Base-by-base conservation (phyloP, 2,113 vertebrate genomes). In the Phoenicopterus ruber region DNA sequence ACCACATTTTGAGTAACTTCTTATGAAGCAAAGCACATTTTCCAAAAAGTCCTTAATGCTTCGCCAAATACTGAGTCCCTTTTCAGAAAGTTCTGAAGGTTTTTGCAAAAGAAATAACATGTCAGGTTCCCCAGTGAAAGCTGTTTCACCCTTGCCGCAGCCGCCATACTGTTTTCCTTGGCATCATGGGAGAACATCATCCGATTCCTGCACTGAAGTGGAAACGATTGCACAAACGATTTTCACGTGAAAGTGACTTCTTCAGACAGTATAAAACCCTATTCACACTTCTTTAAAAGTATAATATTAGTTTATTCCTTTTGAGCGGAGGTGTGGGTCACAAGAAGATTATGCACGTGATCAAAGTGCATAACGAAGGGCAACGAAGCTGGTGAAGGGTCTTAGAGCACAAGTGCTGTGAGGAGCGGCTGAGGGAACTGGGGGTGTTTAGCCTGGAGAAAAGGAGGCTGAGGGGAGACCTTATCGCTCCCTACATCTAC, bases 1-100 rank as follows among this genome's bases (percentile, higher is more conserved):
- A 94, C 85, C 47, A 89, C 76, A 38, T 83, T 93, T 82, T 89
- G 66, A 86, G 92, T 78, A 86, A 92, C 86, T 90, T 96, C 84
- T 95, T 69, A 87, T 1, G 6, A 96, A 96, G 54, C 21, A 82
- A 91, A 94, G 73, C 49, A 80, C 28, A 8, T 95, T 97, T 96
- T 93, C 77, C 59, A 69, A 71, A 82, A 93, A 74, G 34, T 93
- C 82, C 34, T 82, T 86, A 96, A 81, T 70, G 55, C 71, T 94
- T 96, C 86, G 73, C 73, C 87, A 97, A 96, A 90, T 52, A 58
- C 38, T 26, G 36, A 19, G 4, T 84, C 94, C 28, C 57, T 96
- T 94, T 96, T 78, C 82, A 77, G 42, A 77, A 92, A 52, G 82
- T 87, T n/a, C 65, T 78, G 76, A 92, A 74, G 20, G 6, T 34